Evolutionary conservation across 2,888 invertebrate genomes (phyloP), one percentile per base, ranked within the genome.

Genomic region (Apotomis capreana): DNA sequence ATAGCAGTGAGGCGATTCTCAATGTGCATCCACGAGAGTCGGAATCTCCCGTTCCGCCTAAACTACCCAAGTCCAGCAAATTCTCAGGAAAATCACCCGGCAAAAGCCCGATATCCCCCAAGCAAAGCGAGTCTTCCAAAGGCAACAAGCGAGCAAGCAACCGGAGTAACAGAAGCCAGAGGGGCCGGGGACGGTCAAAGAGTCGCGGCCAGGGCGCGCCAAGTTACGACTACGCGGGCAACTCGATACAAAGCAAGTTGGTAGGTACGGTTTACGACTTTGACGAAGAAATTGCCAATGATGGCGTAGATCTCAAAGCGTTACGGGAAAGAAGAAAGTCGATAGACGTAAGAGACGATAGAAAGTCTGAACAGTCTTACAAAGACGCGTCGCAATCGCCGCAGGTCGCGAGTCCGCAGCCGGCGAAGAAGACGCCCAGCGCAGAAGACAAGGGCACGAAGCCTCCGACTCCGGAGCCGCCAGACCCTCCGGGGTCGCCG

Each of bases 221-320:
- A 69, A 76, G 81, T 44, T 88, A 93, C 54, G 94, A 94, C 70
- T 93, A 91, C 78, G 86, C 90, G 71, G 94, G 94, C 36, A 95
- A 95, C 79, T 96, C 97, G 3, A 96, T 97, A 74, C 96, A 96
- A 76, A 96, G 96, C 83, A 97, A 97, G 84, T 91, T 97, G 52
- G 95, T 96, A 6, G 97, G 98, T 8, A 98, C 98, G 3, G 98
- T 98, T 2, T 98, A 97, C 81, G 98, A 97, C 85, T 97, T 97
- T 76, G 96, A 97, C 76, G 97, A 97, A 80, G 97, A 97, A 83
- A 95, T 97, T 73, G 94, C 95, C 8, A 95, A 95, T 77, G 96
- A 96, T 74, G 95, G 95, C 13, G 95, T 97, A 68, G 96, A 96
- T 85, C 88, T 97, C 10, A 95, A 97, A 80, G 95, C 97, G 9